Base-by-base conservation (phyloP, 2,797 vertebrate species). In the Sebastiscus albofasciatus region DNA sequence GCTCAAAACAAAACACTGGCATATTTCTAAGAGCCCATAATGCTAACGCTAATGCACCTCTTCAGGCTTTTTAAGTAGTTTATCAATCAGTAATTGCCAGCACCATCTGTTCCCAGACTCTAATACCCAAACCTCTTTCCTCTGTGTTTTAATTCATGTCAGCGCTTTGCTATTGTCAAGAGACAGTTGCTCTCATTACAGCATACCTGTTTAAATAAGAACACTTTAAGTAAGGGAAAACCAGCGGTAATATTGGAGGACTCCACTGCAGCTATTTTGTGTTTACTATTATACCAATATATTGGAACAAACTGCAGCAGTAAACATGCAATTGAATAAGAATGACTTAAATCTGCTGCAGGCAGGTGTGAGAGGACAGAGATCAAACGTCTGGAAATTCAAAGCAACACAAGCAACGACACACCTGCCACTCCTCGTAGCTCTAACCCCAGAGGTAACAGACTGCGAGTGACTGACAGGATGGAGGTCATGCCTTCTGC, bases 91-190 rank as follows among this genome's bases (percentile, higher is more conserved):
- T 87, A 91, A 82, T 81, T 89, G 49, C 75, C 54, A 55, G 69
- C 64, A 65, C 79, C 89, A 91, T 90, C 90, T 92, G 89, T 84
- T 91, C 81, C 33, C 71, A 76, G 72, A 81, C 77, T 78, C 67
- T 74, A 52, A 65, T 31, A 31, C 68, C 52, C 22, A 75, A 87
- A 88, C 72, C 80, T 77, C 71, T 83, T 77, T 86, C 65, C 54
- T 74, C 77, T 71, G 61, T 75, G 75, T 80, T 80, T 87, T 70
- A 80, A 85, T 87, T 86, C 52, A 83, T 84, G 59, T 81, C 72
- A 36, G 49, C 34, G 22, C 61, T 85, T 66, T 59, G 58, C 34
- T 77, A 67, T 84, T 85, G 81, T 86, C 76, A 76, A 61, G 85
- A 79, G 87, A 82, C 77, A 26, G 62, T 65, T 79, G 54, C 72